phyloP scores from a whole-genome alignment of 2,113 vertebrate genomes.

The Cyanoramphus novaezelandiae region DNA sequence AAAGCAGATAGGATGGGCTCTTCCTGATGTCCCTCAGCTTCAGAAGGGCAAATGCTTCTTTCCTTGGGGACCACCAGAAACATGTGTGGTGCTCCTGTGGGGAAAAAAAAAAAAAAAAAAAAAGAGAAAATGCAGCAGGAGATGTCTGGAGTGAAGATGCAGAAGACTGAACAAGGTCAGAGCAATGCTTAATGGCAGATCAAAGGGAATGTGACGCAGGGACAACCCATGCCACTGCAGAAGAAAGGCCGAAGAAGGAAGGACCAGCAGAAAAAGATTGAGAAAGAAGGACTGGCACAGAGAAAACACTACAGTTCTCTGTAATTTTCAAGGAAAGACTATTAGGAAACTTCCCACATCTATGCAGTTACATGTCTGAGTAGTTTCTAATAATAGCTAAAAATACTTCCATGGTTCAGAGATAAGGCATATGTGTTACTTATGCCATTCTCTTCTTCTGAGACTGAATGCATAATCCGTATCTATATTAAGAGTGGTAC shows the following conservation, averaged over 20 bases:
- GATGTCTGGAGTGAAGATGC: not conserved
- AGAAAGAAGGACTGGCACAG: not conserved
- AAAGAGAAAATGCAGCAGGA: not conserved
- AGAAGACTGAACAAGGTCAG: not conserved
- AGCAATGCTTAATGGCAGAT: not conserved
- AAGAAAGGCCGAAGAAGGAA: not conserved
- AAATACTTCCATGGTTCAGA: not conserved
- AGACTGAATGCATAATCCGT: not conserved
- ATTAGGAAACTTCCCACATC: not conserved
- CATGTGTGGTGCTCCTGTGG: not conserved
- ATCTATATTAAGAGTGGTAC: not conserved
- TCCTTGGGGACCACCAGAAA: not conserved
- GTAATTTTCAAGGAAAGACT: not conserved
- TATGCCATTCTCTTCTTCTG: not conserved
- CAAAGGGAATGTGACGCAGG: not conserved
- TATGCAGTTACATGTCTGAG: not conserved
- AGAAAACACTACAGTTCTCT: not conserved
- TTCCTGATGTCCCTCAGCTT: not conserved
- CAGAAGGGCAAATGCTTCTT: not conserved
- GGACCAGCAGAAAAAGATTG: not conserved
- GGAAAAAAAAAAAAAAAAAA: too few species aligned
- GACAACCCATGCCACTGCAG: not conserved
- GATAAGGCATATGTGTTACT: not conserved
- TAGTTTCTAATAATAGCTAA: not conserved
- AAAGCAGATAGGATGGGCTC: not conserved